Conservation (phyloP, 2,113 vertebrate species). For the Sterna hirundo region DNA sequence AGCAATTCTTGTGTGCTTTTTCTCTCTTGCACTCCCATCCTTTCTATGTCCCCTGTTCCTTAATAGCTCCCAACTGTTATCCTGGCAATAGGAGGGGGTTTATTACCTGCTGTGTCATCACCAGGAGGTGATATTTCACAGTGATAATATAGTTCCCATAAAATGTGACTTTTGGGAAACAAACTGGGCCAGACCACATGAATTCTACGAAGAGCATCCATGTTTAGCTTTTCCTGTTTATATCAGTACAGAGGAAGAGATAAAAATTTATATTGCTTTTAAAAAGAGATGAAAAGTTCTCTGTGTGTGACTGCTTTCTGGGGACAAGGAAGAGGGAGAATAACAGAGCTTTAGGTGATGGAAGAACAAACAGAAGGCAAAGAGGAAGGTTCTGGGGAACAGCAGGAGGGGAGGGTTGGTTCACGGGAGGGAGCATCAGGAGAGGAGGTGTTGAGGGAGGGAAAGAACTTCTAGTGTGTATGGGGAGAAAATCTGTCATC, state of each 20-base stretch:
- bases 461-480: not conserved
- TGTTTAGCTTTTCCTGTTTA: not conserved
- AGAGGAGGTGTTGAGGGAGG: not conserved
- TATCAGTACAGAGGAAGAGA: not conserved
- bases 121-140: not conserved
- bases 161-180: conserved; percentile 2
- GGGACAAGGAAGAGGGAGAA: not conserved
- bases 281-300: not conserved
- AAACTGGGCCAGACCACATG: not conserved
- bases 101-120: not conserved
- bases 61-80: not conserved
- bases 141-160: not conserved
- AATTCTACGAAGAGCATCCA: not conserved
- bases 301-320: not conserved
- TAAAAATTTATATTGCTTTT: conserved; percentile 22
- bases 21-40: not conserved
- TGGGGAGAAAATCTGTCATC: not conserved
- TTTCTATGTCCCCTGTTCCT: not conserved
- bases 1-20: not conserved
- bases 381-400: not conserved
- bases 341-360: not conserved
- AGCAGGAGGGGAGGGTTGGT: not conserved
- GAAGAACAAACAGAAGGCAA: not conserved
- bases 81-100: not conserved
- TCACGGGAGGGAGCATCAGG: not conserved